A percentile compares a stretch with the other conserved stretches of the same genome.
Conservation (phyloP, 2,888 invertebrate species). For the Ophonus ardosiacus region DNA sequence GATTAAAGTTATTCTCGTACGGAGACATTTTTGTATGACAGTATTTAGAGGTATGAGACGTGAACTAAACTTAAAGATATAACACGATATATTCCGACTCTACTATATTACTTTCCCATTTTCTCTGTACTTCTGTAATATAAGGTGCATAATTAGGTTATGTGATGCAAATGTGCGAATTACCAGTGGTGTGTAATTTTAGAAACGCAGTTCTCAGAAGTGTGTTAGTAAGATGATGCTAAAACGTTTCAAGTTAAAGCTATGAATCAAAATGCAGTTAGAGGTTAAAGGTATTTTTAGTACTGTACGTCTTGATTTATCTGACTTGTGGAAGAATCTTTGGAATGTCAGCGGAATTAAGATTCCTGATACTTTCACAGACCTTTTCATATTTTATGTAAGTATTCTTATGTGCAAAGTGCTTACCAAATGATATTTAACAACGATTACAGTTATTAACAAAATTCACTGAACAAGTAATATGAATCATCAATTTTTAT, state of each 20-base stretch:
- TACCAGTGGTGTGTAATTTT: neutral
- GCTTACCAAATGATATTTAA: neutral
- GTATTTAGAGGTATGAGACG: no score
- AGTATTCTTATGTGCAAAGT: neutral
- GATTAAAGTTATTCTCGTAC: no score
- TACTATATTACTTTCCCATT: no score
- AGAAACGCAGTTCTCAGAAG: neutral
- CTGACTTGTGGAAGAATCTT: constrained; percentile 1
- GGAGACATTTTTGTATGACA: no score
- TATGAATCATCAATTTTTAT: no score
- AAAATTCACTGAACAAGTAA: neutral
- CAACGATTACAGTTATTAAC: neutral
- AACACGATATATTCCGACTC: no score
- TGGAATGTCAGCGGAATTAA: constrained; percentile 7
- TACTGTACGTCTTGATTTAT: constrained; percentile 1
- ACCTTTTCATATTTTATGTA: neutral
- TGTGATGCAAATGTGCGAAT: neutral
- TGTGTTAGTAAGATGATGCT: constrained; percentile 7
- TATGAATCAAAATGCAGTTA: constrained; percentile 15
- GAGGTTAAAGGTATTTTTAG: constrained; percentile 7
- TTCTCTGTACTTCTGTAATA: no score
- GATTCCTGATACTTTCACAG: neutral
- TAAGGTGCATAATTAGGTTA: no score
- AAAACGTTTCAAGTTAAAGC: neutral
- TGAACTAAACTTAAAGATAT: no score